These are phyloP conservation scores for Craniophora ligustri DNA, from an alignment of 2,888 invertebrate species.

Conservation along the genomic window DNA sequence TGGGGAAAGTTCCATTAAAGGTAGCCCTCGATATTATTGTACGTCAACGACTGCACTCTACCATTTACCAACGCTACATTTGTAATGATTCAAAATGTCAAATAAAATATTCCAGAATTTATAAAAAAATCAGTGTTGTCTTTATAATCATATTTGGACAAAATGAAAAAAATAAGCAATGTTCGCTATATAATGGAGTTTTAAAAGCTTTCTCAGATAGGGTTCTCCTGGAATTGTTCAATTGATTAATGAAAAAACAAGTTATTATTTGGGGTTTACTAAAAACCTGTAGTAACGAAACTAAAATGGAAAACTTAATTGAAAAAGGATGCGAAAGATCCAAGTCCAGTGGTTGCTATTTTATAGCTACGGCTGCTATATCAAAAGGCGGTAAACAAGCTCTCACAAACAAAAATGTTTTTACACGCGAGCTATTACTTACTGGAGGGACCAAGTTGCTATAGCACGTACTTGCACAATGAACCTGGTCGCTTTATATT, in stretches of 20 bases:
- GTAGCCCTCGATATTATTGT: slow-evolving; percentile 4
- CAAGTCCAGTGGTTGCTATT: background rate
- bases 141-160: slow-evolving; percentile 50
- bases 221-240: slow-evolving; percentile 66
- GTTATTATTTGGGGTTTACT: slow-evolving; percentile 22
- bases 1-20: slow-evolving; percentile 24
- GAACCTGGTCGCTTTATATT: slow-evolving; percentile 40
- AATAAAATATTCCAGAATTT: slow-evolving; percentile 30
- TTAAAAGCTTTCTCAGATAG: slow-evolving; percentile 71
- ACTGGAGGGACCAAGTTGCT: slow-evolving; percentile 26
- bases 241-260: slow-evolving; percentile 67
- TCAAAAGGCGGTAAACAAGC: slow-evolving; percentile 25
- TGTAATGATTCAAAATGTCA: slow-evolving; percentile 3
- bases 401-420: slow-evolving; percentile 46
- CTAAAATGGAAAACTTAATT: background rate
- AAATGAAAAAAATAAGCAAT: slow-evolving; percentile 51
- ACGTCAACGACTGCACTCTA: slow-evolving; percentile 1
- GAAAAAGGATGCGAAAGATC: background rate
- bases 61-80: slow-evolving; percentile 2
- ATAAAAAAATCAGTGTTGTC: slow-evolving; percentile 47
- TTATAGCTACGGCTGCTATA: slow-evolving; percentile 10
- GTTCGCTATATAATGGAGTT: slow-evolving; percentile 64
- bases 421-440: slow-evolving; percentile 33
- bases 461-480: slow-evolving; percentile 36
- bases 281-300: slow-evolving; percentile 22